Percentiles rank a stretch among this genome's conserved stretches.
These are phyloP conservation scores for Brachionus angularis DNA, from an alignment of 1,140 invertebrate genomes.

Conservation along the genomic window DNA sequence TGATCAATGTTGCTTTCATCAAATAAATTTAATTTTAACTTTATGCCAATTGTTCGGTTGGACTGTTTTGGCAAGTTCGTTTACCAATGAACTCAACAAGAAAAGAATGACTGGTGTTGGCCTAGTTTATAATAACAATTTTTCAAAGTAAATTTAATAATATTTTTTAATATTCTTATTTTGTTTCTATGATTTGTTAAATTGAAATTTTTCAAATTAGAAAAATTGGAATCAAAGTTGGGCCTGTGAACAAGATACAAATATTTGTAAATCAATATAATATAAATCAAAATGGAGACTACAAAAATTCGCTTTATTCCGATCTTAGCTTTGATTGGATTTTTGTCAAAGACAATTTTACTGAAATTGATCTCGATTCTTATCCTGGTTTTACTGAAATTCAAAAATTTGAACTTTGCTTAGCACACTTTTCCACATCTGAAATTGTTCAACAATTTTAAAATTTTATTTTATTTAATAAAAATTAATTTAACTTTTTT, in stretches of 20 bases:
- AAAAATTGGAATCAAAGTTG: constrained; percentile 40
- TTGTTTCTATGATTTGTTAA: background rate
- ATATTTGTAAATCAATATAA: constrained; percentile 37
- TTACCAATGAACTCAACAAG: constrained; percentile 17
- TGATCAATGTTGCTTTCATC: constrained; percentile 38
- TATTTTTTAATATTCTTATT: background rate
- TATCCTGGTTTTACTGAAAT: constrained; percentile 36
- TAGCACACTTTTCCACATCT: constrained; percentile 29
- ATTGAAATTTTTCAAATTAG: background rate
- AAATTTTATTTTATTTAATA: no score
- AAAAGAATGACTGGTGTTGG: constrained; percentile 11
- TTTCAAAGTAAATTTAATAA: background rate
- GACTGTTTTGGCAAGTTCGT: constrained; percentile 18
- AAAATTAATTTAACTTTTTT: no score
- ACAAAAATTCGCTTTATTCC: background rate
- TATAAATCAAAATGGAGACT: background rate
- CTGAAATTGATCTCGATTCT: background rate
- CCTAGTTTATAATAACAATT: constrained; percentile 18
- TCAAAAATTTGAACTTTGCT: constrained; percentile 26
- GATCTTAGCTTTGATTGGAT: constrained; percentile 16
- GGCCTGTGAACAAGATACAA: constrained; percentile 17
- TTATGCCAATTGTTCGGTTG: constrained; percentile 29
- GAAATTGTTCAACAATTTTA: constrained; percentile 5
- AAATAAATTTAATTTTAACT: constrained; percentile 27
- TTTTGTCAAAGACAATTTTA: constrained; percentile 17